Conservation (phyloP, 2,797 vertebrate genomes). For the Sebastes jordani region DNA sequence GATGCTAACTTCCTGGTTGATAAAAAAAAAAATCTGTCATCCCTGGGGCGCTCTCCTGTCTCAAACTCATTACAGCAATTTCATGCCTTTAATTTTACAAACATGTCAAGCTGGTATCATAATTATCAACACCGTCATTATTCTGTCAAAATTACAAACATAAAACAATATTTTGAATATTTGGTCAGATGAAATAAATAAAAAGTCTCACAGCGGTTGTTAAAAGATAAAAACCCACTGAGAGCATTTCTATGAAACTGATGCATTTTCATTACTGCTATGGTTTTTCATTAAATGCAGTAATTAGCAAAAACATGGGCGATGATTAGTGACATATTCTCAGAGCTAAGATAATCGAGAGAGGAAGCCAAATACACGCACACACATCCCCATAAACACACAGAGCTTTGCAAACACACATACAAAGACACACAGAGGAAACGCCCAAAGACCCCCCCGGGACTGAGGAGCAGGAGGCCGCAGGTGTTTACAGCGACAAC, state of each 20-base stretch:
- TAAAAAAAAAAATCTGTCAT: no score
- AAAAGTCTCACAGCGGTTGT: background rate
- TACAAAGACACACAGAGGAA: constrained; percentile 33
- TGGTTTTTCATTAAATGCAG: background rate
- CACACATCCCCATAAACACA: background rate
- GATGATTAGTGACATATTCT: background rate
- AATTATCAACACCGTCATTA: background rate
- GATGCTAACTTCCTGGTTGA: no score
- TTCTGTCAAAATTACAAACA: background rate
- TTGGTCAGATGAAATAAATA: background rate
- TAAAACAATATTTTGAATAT: background rate
- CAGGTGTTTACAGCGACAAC: constrained; percentile 65
- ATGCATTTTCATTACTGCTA: background rate
- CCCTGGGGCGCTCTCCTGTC: background rate
- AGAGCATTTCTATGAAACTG: no score
- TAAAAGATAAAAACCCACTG: background rate
- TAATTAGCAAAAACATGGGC: background rate
- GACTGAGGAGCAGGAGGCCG: constrained; percentile 8
- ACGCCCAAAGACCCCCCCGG: constrained; percentile 44
- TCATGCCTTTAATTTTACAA: background rate
- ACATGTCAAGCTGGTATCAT: background rate
- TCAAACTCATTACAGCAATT: background rate
- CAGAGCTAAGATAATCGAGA: background rate
- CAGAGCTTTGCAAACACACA: background rate
- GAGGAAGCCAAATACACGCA: background rate